These are phyloP conservation scores for Criorhina ranunculi DNA, from an alignment of 2,888 invertebrate species.

Conservation along the genomic window DNA sequence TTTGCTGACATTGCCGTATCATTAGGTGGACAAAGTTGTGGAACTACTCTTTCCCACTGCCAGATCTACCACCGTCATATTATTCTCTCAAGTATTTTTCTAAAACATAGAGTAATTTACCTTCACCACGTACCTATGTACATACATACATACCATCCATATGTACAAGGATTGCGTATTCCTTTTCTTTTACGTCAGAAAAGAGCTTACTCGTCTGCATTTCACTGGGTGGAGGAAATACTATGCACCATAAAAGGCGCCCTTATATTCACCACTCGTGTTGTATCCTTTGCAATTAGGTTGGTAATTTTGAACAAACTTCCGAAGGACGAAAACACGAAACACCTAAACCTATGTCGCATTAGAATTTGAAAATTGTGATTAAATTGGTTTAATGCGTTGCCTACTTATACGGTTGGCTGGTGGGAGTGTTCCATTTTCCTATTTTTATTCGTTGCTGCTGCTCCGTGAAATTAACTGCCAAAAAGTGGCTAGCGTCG, in stretches of 20 bases:
- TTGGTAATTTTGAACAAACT: conserved; percentile 23
- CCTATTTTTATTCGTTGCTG: conserved; percentile 19
- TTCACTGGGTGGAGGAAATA: conserved; percentile 24
- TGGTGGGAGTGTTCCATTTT: conserved; percentile 36
- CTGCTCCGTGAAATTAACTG: conserved; percentile 35
- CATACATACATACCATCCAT: too few relatives aligned
- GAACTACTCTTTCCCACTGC: conserved; percentile 32
- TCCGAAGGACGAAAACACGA: neutral
- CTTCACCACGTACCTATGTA: neutral
- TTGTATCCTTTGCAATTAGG: conserved; percentile 17
- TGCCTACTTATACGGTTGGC: neutral
- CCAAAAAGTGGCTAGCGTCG: conserved; percentile 33
- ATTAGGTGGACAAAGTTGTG: conserved; percentile 45
- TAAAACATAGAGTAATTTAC: neutral
- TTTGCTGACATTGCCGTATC: conserved; percentile 49
- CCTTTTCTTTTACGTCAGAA: conserved; percentile 57
- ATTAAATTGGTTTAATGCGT: conserved; percentile 57
- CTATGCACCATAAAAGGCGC: conserved; percentile 17
- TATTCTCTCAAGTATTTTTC: neutral
- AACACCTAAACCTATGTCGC: neutral
- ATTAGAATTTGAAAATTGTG: conserved; percentile 45
- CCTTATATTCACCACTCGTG: conserved; percentile 42
- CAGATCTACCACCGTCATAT: neutral
- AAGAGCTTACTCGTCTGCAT: conserved; percentile 39
- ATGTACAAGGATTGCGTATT: conserved; percentile 13